Evolutionary conservation across 2,888 invertebrate species (phyloP), one percentile per base, ranked within the genome.

Genomic region (Asteroscopus sphinx): DNA sequence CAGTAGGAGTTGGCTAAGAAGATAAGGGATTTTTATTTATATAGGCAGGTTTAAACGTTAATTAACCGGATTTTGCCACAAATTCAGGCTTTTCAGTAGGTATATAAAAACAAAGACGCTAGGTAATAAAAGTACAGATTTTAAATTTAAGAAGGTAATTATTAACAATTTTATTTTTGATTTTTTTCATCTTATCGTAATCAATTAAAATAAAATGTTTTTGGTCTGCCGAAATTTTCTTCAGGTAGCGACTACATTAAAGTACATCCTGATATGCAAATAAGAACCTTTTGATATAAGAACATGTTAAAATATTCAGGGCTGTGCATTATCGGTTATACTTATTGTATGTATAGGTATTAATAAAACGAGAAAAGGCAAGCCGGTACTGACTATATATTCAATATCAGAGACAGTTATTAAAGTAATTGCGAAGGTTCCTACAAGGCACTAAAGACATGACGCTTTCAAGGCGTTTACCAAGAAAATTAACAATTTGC

Each of bases 391-490:
- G 12, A 35, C 40, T 56, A 47, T 47, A 51, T 76, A 51, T 76
- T 69, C 57, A 62, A 69, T 70, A 70, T 81, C 78, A 83, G 82
- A 81, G 83, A 85, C 82, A 79, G 81, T 78, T 83, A 89, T 91
- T 89, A 89, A 86, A 87, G 79, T 91, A 91, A 91, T 91, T 91
- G 81, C 83, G 68, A 76, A 68, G 77, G 81, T 83, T 79, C 68
- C 69, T 70, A 76, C 79, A 83, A 80, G 82, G 73, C 69, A 79
- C 80, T 81, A 83, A 87, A 86, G 85, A 83, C 75, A 80, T 62
- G 73, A 66, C 68, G 63, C 51, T 71, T 59, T 72, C 65, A 70
- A 65, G 73, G 77, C 78, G 82, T 84, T 87, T 80, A 82, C 80
- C 49, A 70, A 80, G 81, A 83, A 88, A 87, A 88, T 89, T 87